Evolutionary conservation across 1,140 invertebrate species (phyloP).

Genomic region (Euglossa dilemma): DNA sequence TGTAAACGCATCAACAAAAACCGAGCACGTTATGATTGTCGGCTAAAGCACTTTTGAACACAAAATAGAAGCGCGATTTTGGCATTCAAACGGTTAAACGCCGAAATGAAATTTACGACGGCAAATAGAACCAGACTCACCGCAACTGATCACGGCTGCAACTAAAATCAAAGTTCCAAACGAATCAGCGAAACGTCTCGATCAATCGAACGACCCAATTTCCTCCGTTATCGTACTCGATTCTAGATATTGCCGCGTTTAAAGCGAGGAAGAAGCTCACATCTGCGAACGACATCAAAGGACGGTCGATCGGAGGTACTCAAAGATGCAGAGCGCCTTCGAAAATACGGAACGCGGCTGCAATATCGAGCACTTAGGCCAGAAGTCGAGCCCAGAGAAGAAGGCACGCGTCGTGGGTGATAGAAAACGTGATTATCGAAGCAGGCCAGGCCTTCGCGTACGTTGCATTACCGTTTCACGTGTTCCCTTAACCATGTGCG

Average conservation of each 20-base stretch:
- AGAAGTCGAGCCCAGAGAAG: background rate
- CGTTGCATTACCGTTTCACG: constrained; percentile 51
- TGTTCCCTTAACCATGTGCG: background rate
- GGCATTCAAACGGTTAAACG: no score
- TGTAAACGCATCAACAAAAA: no score
- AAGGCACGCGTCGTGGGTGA: constrained; percentile 29
- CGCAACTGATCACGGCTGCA: no score
- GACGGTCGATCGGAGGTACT: background rate
- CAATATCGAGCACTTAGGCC: constrained; percentile 28
- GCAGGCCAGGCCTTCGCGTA: constrained; percentile 44
- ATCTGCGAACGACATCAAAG: constrained; percentile 5
- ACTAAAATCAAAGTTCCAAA: no score
- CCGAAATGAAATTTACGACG: no score
- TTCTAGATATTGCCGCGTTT: background rate
- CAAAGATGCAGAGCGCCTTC: background rate
- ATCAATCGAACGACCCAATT: background rate
- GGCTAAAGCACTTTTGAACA: no score
- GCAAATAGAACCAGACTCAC: no score
- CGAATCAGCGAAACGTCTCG: background rate
- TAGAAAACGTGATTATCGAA: constrained; percentile 57
- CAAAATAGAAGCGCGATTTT: no score
- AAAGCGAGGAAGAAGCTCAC: background rate
- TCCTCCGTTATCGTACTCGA: background rate
- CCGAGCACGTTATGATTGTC: no score
- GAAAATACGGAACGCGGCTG: constrained; percentile 21